A percentile compares a stretch with the other conserved stretches of the same genome.
These are phyloP conservation scores for Aphelenchoides besseyi DNA, from an alignment of 1,140 invertebrate genomes.

Conservation along the genomic window DNA sequence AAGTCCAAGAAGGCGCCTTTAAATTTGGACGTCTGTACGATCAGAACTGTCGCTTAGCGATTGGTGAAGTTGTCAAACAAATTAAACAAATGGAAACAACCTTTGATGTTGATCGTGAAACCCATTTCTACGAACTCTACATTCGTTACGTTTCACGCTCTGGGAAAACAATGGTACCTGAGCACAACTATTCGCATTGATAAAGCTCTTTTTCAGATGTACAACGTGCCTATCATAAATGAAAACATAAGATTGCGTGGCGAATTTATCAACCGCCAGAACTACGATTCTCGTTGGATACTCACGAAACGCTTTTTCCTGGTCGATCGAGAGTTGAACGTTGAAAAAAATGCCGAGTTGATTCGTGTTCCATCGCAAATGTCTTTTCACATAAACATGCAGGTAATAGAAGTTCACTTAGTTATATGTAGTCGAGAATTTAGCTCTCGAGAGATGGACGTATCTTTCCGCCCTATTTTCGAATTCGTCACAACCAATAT, in stretches of 20 bases:
- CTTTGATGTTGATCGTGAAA: neutral
- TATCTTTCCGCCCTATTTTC: slow-evolving; percentile 65
- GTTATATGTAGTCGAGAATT: too few species aligned
- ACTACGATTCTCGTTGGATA: slow-evolving; percentile 41
- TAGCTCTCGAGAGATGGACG: slow-evolving; percentile 57
- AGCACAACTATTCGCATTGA: too few species aligned
- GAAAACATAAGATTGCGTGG: slow-evolving; percentile 42
- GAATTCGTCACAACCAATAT: slow-evolving; percentile 59
- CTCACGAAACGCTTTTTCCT: slow-evolving; percentile 54
- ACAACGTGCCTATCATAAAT: slow-evolving; percentile 51
- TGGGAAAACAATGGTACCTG: slow-evolving; percentile 3
- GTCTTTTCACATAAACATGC: slow-evolving; percentile 57
- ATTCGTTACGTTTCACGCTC: slow-evolving; percentile 32
- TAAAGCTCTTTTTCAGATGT: slow-evolving; percentile 54
- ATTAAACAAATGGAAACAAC: slow-evolving; percentile 1
- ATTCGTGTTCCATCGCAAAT: slow-evolving; percentile 56
- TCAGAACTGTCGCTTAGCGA: slow-evolving; percentile 33
- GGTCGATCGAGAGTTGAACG: slow-evolving; percentile 34
- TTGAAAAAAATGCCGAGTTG: slow-evolving; percentile 22
- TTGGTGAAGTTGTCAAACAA: slow-evolving; percentile 34
- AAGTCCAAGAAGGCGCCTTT: slow-evolving; percentile 32
- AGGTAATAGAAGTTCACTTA: slow-evolving; percentile 38
- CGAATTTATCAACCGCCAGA: slow-evolving; percentile 42
- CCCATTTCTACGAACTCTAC: slow-evolving; percentile 45
- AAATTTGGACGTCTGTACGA: slow-evolving; percentile 43